These are phyloP conservation scores for Xanthorhoe designata DNA, from an alignment of 2,888 invertebrate genomes.

Conservation along the genomic window DNA sequence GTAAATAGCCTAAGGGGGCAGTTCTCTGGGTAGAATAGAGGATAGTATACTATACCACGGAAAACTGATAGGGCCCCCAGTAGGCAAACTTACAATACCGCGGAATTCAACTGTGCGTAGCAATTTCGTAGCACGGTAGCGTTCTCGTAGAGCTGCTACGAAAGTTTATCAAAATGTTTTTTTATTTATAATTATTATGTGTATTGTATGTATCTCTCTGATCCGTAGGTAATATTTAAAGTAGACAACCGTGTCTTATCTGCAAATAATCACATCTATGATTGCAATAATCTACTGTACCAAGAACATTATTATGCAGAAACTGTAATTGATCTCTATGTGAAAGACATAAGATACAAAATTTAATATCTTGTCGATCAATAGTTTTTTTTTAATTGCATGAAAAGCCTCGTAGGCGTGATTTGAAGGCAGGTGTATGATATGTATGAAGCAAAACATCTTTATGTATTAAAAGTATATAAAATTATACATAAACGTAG, in stretches of 20 bases:
- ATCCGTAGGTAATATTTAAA: conserved; percentile 9
- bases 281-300: conserved; percentile 45
- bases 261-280: conserved; percentile 46
- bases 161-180: too few relatives aligned
- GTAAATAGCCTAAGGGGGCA: too few relatives aligned
- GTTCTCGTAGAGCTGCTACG: conserved; percentile 30
- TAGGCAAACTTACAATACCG: not conserved
- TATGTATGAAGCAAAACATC: conserved; percentile 51
- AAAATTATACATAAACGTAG: conserved; percentile 31
- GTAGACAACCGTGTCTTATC: conserved; percentile 13
- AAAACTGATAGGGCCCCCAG: not conserved
- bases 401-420: conserved; percentile 65
- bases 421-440: conserved; percentile 75
- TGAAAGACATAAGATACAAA: conserved; percentile 26
- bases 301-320: conserved; percentile 44
- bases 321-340: conserved; percentile 36
- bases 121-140: conserved; percentile 33
- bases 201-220: not conserved
- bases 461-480: conserved; percentile 56
- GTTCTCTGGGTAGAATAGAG: too few relatives aligned
- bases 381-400: conserved; percentile 11
- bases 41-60: too few relatives aligned
- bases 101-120: conserved; percentile 14
- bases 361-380: conserved; percentile 2
- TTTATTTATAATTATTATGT: too few relatives aligned